Evolutionary conservation across 2,888 invertebrate genomes (phyloP), one percentile per base, ranked within the genome.

Genomic region (Meandrusa payeni): DNA sequence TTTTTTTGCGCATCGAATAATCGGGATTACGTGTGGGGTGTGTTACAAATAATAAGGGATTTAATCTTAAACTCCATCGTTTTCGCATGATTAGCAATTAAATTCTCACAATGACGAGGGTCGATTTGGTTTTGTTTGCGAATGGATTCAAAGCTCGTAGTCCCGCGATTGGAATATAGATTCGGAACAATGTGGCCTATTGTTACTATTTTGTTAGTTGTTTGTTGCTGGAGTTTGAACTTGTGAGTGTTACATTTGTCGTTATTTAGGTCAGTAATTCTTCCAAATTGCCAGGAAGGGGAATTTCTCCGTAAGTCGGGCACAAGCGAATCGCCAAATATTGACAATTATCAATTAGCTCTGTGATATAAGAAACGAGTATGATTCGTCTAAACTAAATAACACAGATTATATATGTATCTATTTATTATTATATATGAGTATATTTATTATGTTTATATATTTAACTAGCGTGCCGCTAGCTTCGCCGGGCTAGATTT

Each of bases 51-150:
- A 42, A 48, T 46, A 43, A 39, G 48, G 45, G 41, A 45, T 37
- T 48, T 47, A 42, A 50, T 46, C 48, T 46, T 27, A 24, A 43
- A 38, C 41, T 13, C 13, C 19, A 46, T 50, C 47, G 47, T 51
- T 47, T 45, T 51, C 50, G 50, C 37, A 46, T 51, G 50, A 50
- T 50, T 51, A 50, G 50, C 51, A 50, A 51, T 50, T 51, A 47
- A 51, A 51, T 47, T 47, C 42, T 33, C 47, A 36, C 40, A 45
- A 36, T 42, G 50, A 50, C 43, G 39, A 50, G 41, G 47, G 50
- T 41, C 41, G 41, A 41, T 45, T 41, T 26, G 44, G 50, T 46
- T 51, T 46, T 46, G 52, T 48, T n/a, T 43, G 32, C 45, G 43
- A 41, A 22, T 41, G 32, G 40, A 47, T 52, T 44, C 47, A 40